Evolutionary conservation across 30 jellyfish, hydroid and myxozoan species (phyloP), one percentile per base, ranked within the genome.

Genomic region (Aurelia aurita complex sp. Pacific): DNA sequence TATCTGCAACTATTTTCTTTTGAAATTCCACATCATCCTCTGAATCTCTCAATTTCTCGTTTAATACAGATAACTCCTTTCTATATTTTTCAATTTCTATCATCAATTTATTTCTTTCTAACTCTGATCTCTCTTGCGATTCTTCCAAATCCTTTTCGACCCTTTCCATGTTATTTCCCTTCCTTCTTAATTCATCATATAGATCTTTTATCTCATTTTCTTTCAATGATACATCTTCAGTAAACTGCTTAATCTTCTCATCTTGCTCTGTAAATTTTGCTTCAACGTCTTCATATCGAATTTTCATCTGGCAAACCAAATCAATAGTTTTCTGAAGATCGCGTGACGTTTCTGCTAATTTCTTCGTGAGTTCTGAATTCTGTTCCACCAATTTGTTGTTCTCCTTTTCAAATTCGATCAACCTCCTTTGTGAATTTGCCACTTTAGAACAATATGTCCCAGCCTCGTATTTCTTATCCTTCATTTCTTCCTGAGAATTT

Each of bases 221-320:
- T 33, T 72, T 72, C 82, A 12, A 7, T 8, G 14, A 29, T 2
- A 34, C 18, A 36, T 19, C 82, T 5, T 36, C 80, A 15, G 74
- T 17, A 61, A 80, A 29, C 3, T 36, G 64, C 5, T 67, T 38
- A 34, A 80, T 67, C 76, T 67, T 66, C 1, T 40, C 80, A 19
- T 80, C 90, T 2, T 66, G 61, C 19, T 80, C 90, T 66, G 65
- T 53, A 66, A 40, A 80, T 52, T 36, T 46, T 18, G 43, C 64
- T 23, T 80, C 90, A 38, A 53, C 82, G 33, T 80, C 51, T 36
- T 51, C 82, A 80, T 80, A 80, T 36, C 90, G 34, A 14, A 68
- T 53, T 63, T 67, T 80, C 90, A 80, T 4, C 33, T 19, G 46
- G 61, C 50, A 64, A 59, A 67, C 73, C 42, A 64, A 51, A 11